phyloP scores from a whole-genome alignment of 2,797 vertebrate species.

The Chloroceryle inda region DNA sequence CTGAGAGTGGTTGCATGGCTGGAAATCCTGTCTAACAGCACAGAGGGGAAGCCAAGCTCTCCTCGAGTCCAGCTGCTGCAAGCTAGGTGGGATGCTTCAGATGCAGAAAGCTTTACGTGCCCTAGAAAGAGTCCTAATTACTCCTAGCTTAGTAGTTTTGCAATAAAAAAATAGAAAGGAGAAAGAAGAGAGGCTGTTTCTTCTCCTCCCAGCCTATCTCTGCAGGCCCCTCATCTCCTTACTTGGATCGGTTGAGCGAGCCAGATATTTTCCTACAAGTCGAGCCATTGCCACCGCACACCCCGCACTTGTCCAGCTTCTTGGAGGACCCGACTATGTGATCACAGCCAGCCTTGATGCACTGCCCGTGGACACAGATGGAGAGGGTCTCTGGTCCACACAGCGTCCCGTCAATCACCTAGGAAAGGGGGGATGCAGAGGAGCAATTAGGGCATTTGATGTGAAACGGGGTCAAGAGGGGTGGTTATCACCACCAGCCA shows the following conservation, averaged over 20 bases:
- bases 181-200: not conserved
- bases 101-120: not conserved
- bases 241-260: conserved; percentile 91
- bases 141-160: not conserved
- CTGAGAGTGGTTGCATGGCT: not conserved
- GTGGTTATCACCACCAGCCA: fast-evolving
- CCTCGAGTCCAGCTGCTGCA: not conserved
- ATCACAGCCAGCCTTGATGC: conserved; percentile 96
- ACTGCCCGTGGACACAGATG: conserved; percentile 95
- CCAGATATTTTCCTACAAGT: conserved; percentile 92
- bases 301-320: conserved; percentile 94
- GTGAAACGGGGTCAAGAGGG: fast-evolving
- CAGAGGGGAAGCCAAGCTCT: not conserved
- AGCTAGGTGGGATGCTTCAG: not conserved
- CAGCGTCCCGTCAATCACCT: conserved; percentile 95
- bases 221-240: conserved; percentile 42
- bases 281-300: conserved; percentile 90
- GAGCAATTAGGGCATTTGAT: not conserved
- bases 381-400: conserved; percentile 95
- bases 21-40: fast-evolving
- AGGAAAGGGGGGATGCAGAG: not conserved
- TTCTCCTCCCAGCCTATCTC: not conserved
- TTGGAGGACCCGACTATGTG: conserved; percentile 91
- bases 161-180: not conserved
- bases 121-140: not conserved